Evolutionary conservation across 2,888 invertebrate genomes (phyloP).

Genomic region (Baronia brevicornis): DNA sequence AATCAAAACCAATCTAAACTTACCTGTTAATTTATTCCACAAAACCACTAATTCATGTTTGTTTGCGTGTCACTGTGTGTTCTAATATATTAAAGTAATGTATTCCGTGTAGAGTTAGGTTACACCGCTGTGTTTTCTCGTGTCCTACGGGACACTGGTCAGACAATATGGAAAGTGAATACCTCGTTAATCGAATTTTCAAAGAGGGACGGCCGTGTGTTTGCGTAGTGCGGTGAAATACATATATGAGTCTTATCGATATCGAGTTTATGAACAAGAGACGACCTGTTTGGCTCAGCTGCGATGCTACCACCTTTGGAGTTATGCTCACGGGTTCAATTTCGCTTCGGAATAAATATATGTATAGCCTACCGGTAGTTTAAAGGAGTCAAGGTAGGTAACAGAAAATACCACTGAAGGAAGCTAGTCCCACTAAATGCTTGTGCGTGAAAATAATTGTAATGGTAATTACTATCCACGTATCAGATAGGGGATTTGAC

Average conservation of each 20-base stretch:
- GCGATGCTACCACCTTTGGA: too few relatives aligned
- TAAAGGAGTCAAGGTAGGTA: too few relatives aligned
- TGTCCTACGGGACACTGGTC: constrained; percentile 54
- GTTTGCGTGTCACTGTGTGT: constrained; percentile 5
- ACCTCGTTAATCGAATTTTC: constrained; percentile 68
- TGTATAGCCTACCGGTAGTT: too few relatives aligned
- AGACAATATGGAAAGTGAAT: constrained; percentile 55
- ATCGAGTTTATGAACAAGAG: constrained; percentile 12
- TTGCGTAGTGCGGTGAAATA: constrained; percentile 23
- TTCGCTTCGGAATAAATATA: too few relatives aligned
- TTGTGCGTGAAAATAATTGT: too few relatives aligned
- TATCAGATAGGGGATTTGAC: too few relatives aligned
- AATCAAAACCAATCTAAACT: constrained; percentile 4
- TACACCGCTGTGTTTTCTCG: constrained; percentile 27
- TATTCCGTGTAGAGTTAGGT: constrained; percentile 15
- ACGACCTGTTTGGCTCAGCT: too few relatives aligned
- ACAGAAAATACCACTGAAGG: too few relatives aligned
- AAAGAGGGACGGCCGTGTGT: constrained; percentile 46
- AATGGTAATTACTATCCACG: too few relatives aligned
- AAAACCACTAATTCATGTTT: constrained; percentile 14
- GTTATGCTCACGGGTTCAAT: too few relatives aligned
- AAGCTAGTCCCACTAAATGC: too few relatives aligned
- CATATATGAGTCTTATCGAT: constrained; percentile 21
- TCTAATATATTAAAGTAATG: constrained; percentile 7
- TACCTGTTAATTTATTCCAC: constrained; percentile 10